These are phyloP conservation scores for Gastrophryne carolinensis DNA, from an alignment of 2,797 vertebrate genomes.

Conservation along the genomic window DNA sequence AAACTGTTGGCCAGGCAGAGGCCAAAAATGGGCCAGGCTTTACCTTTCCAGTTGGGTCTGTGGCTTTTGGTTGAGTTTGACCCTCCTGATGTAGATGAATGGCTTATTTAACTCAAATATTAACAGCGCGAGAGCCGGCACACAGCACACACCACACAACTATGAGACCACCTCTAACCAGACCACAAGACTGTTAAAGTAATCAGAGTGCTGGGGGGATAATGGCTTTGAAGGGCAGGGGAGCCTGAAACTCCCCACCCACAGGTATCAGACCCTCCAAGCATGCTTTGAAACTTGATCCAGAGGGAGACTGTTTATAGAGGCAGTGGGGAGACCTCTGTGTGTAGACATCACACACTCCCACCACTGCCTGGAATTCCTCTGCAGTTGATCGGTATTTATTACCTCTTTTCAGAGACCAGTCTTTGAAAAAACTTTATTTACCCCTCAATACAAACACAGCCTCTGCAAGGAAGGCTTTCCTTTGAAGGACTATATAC, in stretches of 20 bases:
- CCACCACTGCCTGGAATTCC: constrained; percentile 23
- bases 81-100: background rate
- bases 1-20: too few species aligned
- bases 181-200: constrained; percentile 40
- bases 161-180: constrained; percentile 32
- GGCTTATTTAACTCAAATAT: constrained; percentile 22
- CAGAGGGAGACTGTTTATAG: constrained; percentile 34
- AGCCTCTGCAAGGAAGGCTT: background rate
- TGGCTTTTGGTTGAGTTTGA: background rate
- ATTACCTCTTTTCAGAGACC: background rate
- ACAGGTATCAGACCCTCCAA: constrained; percentile 38
- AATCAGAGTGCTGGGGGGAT: constrained; percentile 8
- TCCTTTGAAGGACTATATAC: background rate
- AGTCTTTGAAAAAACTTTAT: background rate
- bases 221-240: constrained; percentile 34
- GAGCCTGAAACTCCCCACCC: background rate
- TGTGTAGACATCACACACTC: constrained; percentile 21
- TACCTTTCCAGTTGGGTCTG: background rate
- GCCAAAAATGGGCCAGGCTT: too few species aligned
- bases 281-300: constrained; percentile 47
- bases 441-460: background rate
- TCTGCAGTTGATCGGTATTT: constrained; percentile 3
- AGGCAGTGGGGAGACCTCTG: background rate
- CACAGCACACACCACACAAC: background rate
- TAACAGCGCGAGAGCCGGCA: background rate